Evolutionary conservation across 2,113 vertebrate species (phyloP).

Genomic region (Channa argus): DNA sequence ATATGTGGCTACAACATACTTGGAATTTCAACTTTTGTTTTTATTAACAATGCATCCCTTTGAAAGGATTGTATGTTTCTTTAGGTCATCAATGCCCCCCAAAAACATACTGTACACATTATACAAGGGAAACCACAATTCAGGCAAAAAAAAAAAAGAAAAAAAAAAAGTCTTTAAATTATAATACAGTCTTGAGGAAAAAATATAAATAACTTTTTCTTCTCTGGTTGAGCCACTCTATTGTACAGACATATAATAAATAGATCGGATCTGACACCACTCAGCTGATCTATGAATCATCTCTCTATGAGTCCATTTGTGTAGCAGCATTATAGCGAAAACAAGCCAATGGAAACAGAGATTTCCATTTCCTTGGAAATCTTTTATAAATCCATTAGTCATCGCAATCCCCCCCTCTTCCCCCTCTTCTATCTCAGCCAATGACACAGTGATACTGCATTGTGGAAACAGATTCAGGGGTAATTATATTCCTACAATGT

Average conservation of each 20-base stretch:
- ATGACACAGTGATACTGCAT: constrained; percentile 76
- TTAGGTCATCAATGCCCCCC: constrained; percentile 91
- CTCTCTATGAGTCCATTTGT: constrained; percentile 81
- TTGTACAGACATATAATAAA: constrained; percentile 99
- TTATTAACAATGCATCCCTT: constrained; percentile 99
- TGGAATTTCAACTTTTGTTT: constrained; percentile 81
- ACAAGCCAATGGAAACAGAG: constrained; percentile 79
- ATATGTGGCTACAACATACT: constrained; percentile 4
- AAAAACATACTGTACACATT: constrained; percentile 95
- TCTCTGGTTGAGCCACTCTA: constrained; percentile 89
- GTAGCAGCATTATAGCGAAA: constrained; percentile 82
- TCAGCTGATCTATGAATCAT: constrained; percentile 85
- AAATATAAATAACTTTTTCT: constrained; percentile 96
- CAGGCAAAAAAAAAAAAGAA: constrained; percentile 85
- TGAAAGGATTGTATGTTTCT: constrained; percentile 93
- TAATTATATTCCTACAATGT: constrained; percentile 62
- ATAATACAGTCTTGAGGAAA: constrained; percentile 92
- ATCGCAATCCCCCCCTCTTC: constrained; percentile 14
- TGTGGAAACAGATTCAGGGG: constrained; percentile 63
- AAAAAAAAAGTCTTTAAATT: constrained; percentile 94
- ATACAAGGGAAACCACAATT: constrained; percentile 90
- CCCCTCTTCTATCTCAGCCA: constrained; percentile 46
- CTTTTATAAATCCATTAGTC: constrained; percentile 69
- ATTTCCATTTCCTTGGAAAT: constrained; percentile 75
- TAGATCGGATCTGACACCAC: constrained; percentile 91